Percentiles rank a stretch among this genome's conserved stretches.
Evolutionary conservation across 2,113 vertebrate species (phyloP).

Genomic region (Cyanoramphus novaezelandiae): DNA sequence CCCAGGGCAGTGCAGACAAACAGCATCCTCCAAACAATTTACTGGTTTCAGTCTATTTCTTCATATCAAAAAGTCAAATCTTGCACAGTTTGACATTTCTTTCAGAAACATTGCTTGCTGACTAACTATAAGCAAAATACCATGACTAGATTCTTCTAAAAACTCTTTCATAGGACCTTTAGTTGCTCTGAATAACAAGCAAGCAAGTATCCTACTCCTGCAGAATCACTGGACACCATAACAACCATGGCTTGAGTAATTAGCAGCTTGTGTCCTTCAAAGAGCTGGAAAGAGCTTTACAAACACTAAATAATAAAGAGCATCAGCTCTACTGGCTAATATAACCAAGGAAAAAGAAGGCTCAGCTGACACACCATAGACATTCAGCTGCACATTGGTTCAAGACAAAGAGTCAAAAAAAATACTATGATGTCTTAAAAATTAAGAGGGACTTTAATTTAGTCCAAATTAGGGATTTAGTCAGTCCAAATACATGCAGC

Average conservation of each 20-base stretch:
- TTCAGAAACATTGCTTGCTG: not conserved
- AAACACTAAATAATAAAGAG: not conserved
- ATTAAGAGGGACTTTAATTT: not conserved
- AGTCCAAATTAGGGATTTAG: not conserved
- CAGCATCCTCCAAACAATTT: not conserved
- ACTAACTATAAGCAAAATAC: not conserved
- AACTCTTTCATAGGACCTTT: not conserved
- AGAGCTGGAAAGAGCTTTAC: not conserved
- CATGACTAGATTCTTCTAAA: not conserved
- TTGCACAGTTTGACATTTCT: not conserved
- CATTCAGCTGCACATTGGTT: not conserved
- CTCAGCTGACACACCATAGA: not conserved
- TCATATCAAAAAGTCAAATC: conserved; percentile 19
- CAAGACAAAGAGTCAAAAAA: not conserved
- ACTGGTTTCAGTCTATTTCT: not conserved
- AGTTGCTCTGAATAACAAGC: not conserved
- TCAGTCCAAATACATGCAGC: not conserved
- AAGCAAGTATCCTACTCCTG: not conserved
- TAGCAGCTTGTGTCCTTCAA: not conserved
- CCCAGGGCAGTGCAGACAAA: not conserved
- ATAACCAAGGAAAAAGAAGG: not conserved
- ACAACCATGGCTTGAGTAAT: not conserved
- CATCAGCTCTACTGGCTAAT: not conserved
- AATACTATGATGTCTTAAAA: not conserved
- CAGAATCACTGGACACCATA: not conserved